Base-by-base conservation (phyloP, 2,888 invertebrate genomes). In the Phoronis australis region DNA sequence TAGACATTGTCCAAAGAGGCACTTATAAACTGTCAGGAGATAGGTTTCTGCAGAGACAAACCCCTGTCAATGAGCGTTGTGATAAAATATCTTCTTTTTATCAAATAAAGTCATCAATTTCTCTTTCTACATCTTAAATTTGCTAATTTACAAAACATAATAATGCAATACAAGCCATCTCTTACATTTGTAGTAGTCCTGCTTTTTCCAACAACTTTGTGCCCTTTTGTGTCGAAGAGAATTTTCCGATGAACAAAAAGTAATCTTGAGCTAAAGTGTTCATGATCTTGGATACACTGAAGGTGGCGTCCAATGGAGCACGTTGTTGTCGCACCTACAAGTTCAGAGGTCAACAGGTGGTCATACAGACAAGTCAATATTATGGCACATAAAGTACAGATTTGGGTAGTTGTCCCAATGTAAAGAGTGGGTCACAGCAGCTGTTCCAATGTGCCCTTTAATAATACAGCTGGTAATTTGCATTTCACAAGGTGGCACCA, bases 181-280 rank as follows among this genome's bases (percentile, higher is more conserved):
- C 71, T 62, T 77, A 88, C 88, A 85, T 83, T 68, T 86, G 84
- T 75, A 86, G 87, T 56, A 90, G 82, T 44, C 84, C 84, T 41
- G 86, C 83, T 64, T 83, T 84, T 56, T 87, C 87, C 42, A 95
- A 82, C 46, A 87, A 82, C 58, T 69, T 64, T 42, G 74, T 69
- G 1, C 81, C 81, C 45, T 68, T 68, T 12, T 56, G 54, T 22
- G 71, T 67, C 26, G 72, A 66, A 25, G 79, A 77, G 23, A 95
- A 82, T 61, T 90, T 86, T 0, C 95, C 95, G 55, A 95, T 84
- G 72, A 93, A 89, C 40, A 96, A 82, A 78, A 96, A 96, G 80
- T 95, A 96, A 80, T 88, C 88, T 76, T 93, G 93, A 73, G 91
- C 90, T 80, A 91, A 87, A 0, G 93, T 91, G 66, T 86, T 89